Conservation (phyloP, 2,888 invertebrate species). For the Rapana venosa region DNA sequence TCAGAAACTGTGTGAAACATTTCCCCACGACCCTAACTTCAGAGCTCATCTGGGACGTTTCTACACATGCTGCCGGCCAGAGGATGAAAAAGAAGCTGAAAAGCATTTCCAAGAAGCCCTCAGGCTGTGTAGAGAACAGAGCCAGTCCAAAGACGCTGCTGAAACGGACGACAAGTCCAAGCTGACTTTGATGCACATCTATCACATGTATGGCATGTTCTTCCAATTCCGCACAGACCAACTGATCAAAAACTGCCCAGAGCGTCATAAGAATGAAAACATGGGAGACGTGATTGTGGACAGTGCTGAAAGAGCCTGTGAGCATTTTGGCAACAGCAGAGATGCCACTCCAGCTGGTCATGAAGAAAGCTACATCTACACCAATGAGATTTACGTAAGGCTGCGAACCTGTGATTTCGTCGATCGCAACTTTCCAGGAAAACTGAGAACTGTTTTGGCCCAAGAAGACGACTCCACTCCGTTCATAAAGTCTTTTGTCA, state of each 20-base stretch:
- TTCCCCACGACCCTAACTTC: slow-evolving; percentile 58
- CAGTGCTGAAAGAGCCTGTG: slow-evolving; percentile 51
- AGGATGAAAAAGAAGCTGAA: slow-evolving; percentile 55
- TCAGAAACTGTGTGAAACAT: slow-evolving; percentile 52
- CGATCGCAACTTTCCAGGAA: slow-evolving; percentile 41
- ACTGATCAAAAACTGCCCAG: slow-evolving; percentile 49
- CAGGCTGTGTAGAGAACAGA: slow-evolving; percentile 45
- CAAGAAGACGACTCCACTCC: background rate
- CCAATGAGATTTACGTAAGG: slow-evolving; percentile 55
- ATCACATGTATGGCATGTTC: slow-evolving; percentile 63
- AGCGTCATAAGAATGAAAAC: slow-evolving; percentile 32
- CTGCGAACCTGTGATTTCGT: slow-evolving; percentile 58
- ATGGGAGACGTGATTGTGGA: slow-evolving; percentile 46
- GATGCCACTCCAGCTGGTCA: slow-evolving; percentile 53
- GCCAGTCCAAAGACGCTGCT: background rate
- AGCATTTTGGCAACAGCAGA: slow-evolving; percentile 53
- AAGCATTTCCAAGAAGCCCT: slow-evolving; percentile 54
- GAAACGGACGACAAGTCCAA: slow-evolving; percentile 49
- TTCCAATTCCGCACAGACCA: slow-evolving; percentile 48
- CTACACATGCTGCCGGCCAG: slow-evolving; percentile 56
- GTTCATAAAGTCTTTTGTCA: slow-evolving; percentile 46
- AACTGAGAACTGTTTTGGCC: background rate
- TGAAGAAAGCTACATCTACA: slow-evolving; percentile 53
- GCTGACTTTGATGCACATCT: slow-evolving; percentile 59
- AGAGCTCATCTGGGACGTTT: slow-evolving; percentile 60